A percentile compares a stretch with the other conserved stretches of the same genome.
phyloP scores from a whole-genome alignment of 1,140 invertebrate species.

The Cylas formicarius region DNA sequence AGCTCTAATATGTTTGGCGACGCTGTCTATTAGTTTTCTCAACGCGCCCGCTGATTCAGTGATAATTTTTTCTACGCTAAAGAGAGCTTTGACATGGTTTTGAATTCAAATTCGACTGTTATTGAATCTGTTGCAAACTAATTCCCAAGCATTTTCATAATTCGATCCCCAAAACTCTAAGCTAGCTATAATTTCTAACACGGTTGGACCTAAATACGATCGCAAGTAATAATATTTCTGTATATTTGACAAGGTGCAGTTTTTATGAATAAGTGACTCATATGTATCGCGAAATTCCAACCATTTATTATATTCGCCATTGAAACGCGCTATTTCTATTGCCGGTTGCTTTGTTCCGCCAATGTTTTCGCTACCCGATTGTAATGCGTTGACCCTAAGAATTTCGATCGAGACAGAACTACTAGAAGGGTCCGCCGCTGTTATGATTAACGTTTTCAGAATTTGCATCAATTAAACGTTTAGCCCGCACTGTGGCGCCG shows the following conservation, averaged over 20 bases:
- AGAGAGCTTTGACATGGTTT: slow-evolving; percentile 28
- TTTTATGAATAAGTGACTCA: slow-evolving; percentile 27
- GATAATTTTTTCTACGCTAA: slow-evolving; percentile 19
- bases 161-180: slow-evolving; percentile 27
- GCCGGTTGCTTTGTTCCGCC: slow-evolving; percentile 5
- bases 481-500: background rate
- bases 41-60: slow-evolving; percentile 21
- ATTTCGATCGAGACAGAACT: too few relatives aligned
- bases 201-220: slow-evolving; percentile 23
- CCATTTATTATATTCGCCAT: slow-evolving; percentile 26
- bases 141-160: slow-evolving; percentile 32
- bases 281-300: slow-evolving; percentile 29
- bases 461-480: background rate
- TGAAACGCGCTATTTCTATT: slow-evolving; percentile 16
- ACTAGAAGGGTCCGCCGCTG: too few relatives aligned
- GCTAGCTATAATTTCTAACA: slow-evolving; percentile 19
- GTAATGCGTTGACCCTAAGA: too few relatives aligned
- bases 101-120: slow-evolving; percentile 29
- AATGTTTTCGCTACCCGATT: too few relatives aligned
- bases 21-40: slow-evolving; percentile 13
- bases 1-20: slow-evolving; percentile 21
- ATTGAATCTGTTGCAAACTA: slow-evolving; percentile 30
- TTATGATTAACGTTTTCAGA: too few relatives aligned
- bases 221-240: slow-evolving; percentile 31
- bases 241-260: slow-evolving; percentile 17